A percentile compares a stretch with the other conserved stretches of the same genome.
Evolutionary conservation across 64 coral and sea anemone species (phyloP).

Genomic region (Cladopsammia gracilis): DNA sequence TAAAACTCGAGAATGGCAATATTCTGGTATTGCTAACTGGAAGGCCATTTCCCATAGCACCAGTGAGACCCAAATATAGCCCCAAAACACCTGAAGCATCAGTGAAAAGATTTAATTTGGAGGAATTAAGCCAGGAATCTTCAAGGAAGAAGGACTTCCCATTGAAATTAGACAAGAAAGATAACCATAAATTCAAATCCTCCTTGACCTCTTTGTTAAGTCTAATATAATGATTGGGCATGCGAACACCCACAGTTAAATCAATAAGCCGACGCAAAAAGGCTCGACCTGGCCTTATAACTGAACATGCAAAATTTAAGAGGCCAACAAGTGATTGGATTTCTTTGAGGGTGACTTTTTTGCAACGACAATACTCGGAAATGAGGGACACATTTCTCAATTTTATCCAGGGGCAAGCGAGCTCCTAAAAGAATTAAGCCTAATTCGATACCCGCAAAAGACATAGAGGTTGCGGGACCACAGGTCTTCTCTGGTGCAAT

Average conservation of each 20-base stretch:
- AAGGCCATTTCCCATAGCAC: constrained; percentile 68
- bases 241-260: constrained; percentile 35
- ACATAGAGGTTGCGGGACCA: neutral
- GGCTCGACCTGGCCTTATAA: constrained; percentile 40
- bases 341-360: constrained; percentile 47
- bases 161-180: constrained; percentile 45
- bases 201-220: constrained; percentile 39
- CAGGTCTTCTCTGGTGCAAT: constrained; percentile 62
- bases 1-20: constrained; percentile 58
- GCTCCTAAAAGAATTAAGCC: neutral
- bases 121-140: constrained; percentile 27
- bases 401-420: constrained; percentile 26
- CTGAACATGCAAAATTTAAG: constrained; percentile 68
- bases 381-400: neutral
- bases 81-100: constrained; percentile 41
- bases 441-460: constrained; percentile 57
- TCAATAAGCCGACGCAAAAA: constrained; percentile 69
- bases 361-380: neutral
- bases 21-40: constrained; percentile 45
- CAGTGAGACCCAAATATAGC: constrained; percentile 67
- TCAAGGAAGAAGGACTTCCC: constrained; percentile 64
- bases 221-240: constrained; percentile 29
- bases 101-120: constrained; percentile 37
- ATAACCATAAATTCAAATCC: constrained; percentile 34
- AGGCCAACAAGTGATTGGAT: constrained; percentile 47